Conservation (phyloP, 2,888 invertebrate species). For the Trissolcus brochymenae region DNA sequence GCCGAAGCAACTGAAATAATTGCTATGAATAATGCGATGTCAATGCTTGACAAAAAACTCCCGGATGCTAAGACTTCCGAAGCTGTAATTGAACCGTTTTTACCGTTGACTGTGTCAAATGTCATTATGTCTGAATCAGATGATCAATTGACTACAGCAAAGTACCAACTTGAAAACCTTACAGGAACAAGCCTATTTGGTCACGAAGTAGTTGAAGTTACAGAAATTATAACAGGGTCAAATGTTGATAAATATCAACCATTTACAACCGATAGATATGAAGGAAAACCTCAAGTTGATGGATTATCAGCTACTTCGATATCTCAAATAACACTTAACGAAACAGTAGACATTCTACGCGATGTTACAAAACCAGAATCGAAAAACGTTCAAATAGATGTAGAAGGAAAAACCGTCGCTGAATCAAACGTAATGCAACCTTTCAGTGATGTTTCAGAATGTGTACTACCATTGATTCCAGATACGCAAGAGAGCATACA, state of each 20-base stretch:
- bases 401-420: conserved; percentile 68
- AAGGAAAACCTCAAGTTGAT: conserved; percentile 64
- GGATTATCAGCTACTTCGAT: conserved; percentile 59
- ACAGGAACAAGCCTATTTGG: conserved; percentile 68
- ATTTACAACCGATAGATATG: conserved; percentile 62
- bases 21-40: conserved; percentile 61
- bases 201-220: conserved; percentile 74
- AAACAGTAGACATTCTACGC: conserved; percentile 60
- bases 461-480: conserved; percentile 61
- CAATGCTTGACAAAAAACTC: conserved; percentile 43
- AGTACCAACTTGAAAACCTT: conserved; percentile 59
- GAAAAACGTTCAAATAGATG: conserved; percentile 63
- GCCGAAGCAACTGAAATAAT: conserved; percentile 71
- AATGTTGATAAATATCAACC: conserved; percentile 67
- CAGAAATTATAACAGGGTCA: conserved; percentile 67
- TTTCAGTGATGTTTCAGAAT: conserved; percentile 65
- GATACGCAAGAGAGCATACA: conserved; percentile 64
- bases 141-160: conserved; percentile 45
- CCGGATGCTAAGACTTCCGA: conserved; percentile 59
- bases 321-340: conserved; percentile 62
- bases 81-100: conserved; percentile 63
- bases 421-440: conserved; percentile 62
- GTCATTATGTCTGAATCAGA: conserved; percentile 48
- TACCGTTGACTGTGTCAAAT: conserved; percentile 63
- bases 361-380: conserved; percentile 64